phyloP scores from a whole-genome alignment of 1,140 invertebrate species.

The Drosophila lacteicornis region DNA sequence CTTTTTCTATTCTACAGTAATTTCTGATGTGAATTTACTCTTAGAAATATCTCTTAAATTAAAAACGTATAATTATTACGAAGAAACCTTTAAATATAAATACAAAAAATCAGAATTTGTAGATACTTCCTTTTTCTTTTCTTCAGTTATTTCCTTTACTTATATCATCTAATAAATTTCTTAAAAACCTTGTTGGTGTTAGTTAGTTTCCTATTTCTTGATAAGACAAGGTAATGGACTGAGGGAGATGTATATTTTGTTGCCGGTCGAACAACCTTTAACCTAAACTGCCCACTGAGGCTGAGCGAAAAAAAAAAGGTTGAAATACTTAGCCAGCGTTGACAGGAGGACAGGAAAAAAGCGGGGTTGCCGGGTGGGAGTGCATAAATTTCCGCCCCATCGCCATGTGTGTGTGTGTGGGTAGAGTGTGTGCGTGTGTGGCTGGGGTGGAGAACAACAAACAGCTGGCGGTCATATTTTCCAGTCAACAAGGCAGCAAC shows the following conservation, averaged over 20 bases:
- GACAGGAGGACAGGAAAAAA: conserved; percentile 31
- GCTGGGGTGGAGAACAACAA: conserved; percentile 53
- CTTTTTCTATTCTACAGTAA: too few relatives aligned
- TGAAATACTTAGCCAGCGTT: conserved; percentile 43
- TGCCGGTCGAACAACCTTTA: background rate
- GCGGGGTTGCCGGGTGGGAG: conserved; percentile 5
- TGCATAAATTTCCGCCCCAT: conserved; percentile 52
- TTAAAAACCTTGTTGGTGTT: background rate
- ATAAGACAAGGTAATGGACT: background rate
- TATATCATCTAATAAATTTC: too few relatives aligned
- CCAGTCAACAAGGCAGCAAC: conserved; percentile 79
- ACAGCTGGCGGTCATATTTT: conserved; percentile 80
- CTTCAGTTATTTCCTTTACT: too few relatives aligned
- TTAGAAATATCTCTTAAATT: too few relatives aligned
- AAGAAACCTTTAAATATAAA: too few relatives aligned
- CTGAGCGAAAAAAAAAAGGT: conserved; percentile 2
- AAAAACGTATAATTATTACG: too few relatives aligned
- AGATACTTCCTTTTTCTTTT: too few relatives aligned
- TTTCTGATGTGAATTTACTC: too few relatives aligned
- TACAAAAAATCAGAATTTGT: too few relatives aligned
- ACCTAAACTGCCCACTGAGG: conserved; percentile 3
- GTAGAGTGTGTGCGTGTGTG: conserved; percentile 13
- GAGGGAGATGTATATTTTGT: background rate
- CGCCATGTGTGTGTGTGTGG: conserved; percentile 6
- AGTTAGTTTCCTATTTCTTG: background rate